Evolutionary conservation across 1,140 invertebrate species (phyloP), one percentile per base, ranked within the genome.

Genomic region (Coenobita brevimanus): DNA sequence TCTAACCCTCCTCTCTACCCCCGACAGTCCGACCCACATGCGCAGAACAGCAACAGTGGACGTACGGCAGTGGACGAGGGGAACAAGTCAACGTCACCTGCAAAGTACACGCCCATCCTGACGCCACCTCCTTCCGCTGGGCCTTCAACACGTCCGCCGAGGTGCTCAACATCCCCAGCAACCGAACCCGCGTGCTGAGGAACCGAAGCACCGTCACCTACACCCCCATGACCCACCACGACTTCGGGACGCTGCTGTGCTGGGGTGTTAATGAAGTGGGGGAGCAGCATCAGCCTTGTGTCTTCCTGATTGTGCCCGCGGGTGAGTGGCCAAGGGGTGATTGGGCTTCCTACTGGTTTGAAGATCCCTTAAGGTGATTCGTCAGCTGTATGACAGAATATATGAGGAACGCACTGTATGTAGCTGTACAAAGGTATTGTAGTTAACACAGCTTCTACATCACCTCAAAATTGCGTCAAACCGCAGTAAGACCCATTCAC

Each of bases 171-270:
- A 41, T 90, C 17, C 81, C 86, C 10, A 46, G 82, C 36, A 60
- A 83, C 38, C 54, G 82, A 6, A 62, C 83, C 43, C 57, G 50
- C 60, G 80, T 67, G 10, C 27, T 43, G 13, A 57, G 84, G 27
- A 46, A 64, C 43, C 82, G 79, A n/a, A 88, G 85, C 62, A 75
- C 85, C 57, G 75, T 97, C 38, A 95, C 95, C 1, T 98, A 97
- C 92, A 95, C 94, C 2, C 97, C 97, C 1, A 94, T 96, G n/a
- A 95, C 94, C 0, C 96, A 97, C 91, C 93, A 94, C 88, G 95
- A 96, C 92, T 96, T 96, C 90, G 96, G 96, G 15, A 94, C 94
- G 0, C 93, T 96, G 8, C 93, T 95, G 2, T 96, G 95, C 91
- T 93, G 91, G 90, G 91, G 89, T 8, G 94, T 93, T 79, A 96